phyloP scores from a whole-genome alignment of 2,797 vertebrate genomes.

The Rhyacichthys aspro region DNA sequence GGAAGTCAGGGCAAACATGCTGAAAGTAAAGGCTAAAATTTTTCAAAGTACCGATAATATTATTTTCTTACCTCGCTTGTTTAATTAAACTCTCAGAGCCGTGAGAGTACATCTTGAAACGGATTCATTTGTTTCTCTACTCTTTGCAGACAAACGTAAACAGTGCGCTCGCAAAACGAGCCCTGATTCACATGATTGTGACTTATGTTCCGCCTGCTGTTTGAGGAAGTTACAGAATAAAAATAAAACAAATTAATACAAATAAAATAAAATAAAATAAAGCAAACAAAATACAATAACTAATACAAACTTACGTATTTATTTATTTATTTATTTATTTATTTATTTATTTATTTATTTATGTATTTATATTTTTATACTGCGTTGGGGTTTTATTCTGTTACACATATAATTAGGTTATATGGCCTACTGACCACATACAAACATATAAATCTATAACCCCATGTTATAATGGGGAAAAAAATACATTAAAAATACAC shows the following conservation, averaged over 20 bases:
- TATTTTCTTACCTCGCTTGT: conserved; percentile 78
- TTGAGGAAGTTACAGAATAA: neutral
- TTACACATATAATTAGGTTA: too few relatives aligned
- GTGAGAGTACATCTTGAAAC: conserved; percentile 74
- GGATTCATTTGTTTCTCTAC: neutral
- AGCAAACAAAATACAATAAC: too few relatives aligned
- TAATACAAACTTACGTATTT: neutral
- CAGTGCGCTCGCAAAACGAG: conserved; percentile 41
- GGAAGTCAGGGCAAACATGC: neutral
- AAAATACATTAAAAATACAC: too few relatives aligned
- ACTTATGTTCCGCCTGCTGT: conserved; percentile 63
- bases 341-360: neutral
- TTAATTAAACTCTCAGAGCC: conserved; percentile 82
- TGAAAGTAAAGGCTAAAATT: neutral
- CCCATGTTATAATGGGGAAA: too few relatives aligned
- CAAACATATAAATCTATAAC: too few relatives aligned
- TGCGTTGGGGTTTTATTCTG: too few relatives aligned
- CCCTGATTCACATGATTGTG: conserved; percentile 63
- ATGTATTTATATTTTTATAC: too few relatives aligned
- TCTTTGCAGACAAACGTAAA: conserved; percentile 47
- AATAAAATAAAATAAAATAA: too few relatives aligned
- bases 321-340: neutral
- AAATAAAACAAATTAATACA: too few relatives aligned
- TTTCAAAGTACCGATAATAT: neutral
- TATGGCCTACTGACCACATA: too few relatives aligned